Conservation (phyloP, 2,797 vertebrate species). For the Octomys mimax region DNA sequence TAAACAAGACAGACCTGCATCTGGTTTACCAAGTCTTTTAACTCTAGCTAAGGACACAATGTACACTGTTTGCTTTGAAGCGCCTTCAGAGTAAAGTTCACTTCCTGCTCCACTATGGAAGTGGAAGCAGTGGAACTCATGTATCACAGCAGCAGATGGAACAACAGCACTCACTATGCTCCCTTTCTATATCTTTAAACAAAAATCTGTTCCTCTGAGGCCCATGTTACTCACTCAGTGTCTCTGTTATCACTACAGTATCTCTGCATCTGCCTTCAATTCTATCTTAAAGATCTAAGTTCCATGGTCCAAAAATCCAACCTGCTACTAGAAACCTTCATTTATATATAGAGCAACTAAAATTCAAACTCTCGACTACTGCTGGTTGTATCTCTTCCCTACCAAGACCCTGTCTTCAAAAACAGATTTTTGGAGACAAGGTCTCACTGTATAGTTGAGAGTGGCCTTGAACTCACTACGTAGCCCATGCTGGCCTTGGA, state of each 20-base stretch:
- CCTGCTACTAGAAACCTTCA: neutral
- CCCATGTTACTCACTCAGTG: neutral
- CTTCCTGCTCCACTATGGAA: neutral
- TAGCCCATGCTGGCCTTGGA: neutral
- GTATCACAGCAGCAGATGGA: neutral
- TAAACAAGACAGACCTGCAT: neutral
- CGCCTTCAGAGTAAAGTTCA: neutral
- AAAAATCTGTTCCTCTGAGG: neutral
- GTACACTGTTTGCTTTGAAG: neutral
- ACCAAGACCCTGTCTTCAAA: too few relatives aligned
- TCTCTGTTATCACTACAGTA: neutral
- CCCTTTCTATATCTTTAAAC: neutral
- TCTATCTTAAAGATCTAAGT: neutral
- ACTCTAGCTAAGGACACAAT: neutral
- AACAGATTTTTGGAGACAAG: neutral
- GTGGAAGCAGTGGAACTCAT: neutral
- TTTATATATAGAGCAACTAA: neutral
- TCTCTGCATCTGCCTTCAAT: neutral
- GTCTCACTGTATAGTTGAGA: neutral
- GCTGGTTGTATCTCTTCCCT: neutral
- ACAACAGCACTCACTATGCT: neutral
- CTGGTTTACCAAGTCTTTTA: neutral
- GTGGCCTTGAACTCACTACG: neutral
- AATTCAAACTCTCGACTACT: conserved; percentile 28
- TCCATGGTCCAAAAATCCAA: conserved; percentile 7